phyloP scores from a whole-genome alignment of 2,113 vertebrate species.

The Piaya cayana region DNA sequence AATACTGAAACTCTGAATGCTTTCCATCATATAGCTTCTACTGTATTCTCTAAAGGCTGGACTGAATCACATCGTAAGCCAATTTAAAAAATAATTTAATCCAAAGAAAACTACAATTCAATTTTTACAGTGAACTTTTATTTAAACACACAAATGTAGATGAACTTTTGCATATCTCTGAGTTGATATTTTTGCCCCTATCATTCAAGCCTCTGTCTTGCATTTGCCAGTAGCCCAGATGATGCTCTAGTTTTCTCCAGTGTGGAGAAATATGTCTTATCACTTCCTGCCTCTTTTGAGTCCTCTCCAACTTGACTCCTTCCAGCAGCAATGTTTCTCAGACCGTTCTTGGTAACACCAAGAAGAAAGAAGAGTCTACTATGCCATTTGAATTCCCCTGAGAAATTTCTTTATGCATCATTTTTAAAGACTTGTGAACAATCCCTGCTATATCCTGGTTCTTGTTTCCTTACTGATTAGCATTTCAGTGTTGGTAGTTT shows the following conservation, averaged over 20 bases:
- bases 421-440: slow-evolving; percentile 34
- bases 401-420: slow-evolving; percentile 11
- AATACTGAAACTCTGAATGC: not conserved
- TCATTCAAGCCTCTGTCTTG: not conserved
- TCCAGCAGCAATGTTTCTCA: not conserved
- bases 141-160: not conserved
- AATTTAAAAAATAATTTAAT: not conserved
- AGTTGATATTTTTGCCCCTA: not conserved
- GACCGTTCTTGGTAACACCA: slow-evolving; percentile 1
- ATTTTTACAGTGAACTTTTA: not conserved
- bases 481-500: not conserved
- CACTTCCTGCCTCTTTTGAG: slow-evolving; percentile 25
- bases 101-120: not conserved
- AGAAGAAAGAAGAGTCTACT: slow-evolving; percentile 36
- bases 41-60: not conserved
- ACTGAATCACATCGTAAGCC: not conserved
- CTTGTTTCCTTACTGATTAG: slow-evolving; percentile 47
- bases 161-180: not conserved
- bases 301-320: not conserved
- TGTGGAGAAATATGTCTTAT: not conserved
- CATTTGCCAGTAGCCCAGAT: not conserved
- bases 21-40: not conserved
- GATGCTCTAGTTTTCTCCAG: not conserved
- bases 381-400: slow-evolving; percentile 22
- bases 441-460: slow-evolving; percentile 17